Evolutionary conservation across 2,113 vertebrate species (phyloP).

Genomic region (Gila orcuttii): DNA sequence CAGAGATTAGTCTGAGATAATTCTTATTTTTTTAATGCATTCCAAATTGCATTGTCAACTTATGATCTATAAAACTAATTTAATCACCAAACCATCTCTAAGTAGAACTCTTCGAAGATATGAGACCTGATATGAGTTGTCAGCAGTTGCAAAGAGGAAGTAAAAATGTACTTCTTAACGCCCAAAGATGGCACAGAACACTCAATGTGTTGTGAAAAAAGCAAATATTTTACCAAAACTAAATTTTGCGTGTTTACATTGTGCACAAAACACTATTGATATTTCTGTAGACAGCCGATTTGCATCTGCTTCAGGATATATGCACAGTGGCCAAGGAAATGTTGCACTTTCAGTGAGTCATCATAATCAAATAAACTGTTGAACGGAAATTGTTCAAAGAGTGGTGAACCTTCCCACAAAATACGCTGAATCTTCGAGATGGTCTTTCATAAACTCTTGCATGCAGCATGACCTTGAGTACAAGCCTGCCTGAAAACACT

Average conservation of each 20-base stretch:
- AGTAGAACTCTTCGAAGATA: neutral
- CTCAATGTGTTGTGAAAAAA: neutral
- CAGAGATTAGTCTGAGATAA: neutral
- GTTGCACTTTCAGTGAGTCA: neutral
- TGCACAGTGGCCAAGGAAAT: neutral
- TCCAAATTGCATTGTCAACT: neutral
- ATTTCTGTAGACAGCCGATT: neutral
- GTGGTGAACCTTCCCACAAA: neutral
- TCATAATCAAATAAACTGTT: neutral
- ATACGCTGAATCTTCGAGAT: neutral
- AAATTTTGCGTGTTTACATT: neutral
- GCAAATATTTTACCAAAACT: neutral
- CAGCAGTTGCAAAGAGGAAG: neutral
- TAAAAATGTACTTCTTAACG: neutral
- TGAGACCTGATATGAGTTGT: neutral
- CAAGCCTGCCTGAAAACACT: neutral
- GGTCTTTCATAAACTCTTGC: neutral
- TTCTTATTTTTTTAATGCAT: neutral
- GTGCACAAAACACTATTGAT: neutral
- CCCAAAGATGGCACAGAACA: neutral
- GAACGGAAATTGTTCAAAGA: neutral
- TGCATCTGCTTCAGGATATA: slow-evolving; percentile 5
- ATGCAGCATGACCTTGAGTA: neutral
- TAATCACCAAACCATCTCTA: neutral
- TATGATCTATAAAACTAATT: neutral